These are phyloP conservation scores for Daboia siamensis DNA, from an alignment of 2,113 vertebrate genomes.

Conservation along the genomic window DNA sequence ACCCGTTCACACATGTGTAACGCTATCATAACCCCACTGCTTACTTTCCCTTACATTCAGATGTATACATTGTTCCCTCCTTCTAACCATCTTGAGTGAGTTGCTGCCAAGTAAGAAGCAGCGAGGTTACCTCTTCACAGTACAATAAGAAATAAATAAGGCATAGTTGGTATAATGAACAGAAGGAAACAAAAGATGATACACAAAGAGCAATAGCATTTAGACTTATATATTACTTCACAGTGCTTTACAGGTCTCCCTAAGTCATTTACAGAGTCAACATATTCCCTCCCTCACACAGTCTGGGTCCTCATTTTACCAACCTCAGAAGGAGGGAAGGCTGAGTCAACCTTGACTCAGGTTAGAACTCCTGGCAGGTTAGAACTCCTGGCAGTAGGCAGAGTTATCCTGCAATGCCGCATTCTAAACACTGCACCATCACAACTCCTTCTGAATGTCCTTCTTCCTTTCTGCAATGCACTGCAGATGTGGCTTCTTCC, in stretches of 20 bases:
- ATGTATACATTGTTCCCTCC: background rate
- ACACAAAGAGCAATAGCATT: too few relatives aligned
- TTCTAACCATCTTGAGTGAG: background rate
- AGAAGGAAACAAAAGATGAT: background rate
- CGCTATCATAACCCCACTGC: background rate
- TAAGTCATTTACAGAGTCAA: too few relatives aligned
- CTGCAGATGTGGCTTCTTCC: background rate
- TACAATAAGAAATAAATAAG: background rate
- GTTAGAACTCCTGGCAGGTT: too few relatives aligned
- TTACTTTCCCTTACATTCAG: background rate
- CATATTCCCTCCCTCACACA: too few relatives aligned
- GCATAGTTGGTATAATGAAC: background rate
- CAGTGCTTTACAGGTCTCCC: too few relatives aligned
- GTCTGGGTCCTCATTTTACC: too few relatives aligned
- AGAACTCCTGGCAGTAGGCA: too few relatives aligned
- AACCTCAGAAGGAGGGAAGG: too few relatives aligned
- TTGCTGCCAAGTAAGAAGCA: background rate
- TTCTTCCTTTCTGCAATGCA: background rate
- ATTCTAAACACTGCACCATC: too few relatives aligned
- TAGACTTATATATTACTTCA: too few relatives aligned
- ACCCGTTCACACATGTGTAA: background rate
- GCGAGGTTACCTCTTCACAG: background rate
- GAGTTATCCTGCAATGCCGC: too few relatives aligned
- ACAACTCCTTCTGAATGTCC: background rate
- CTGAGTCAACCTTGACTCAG: too few relatives aligned